Evolutionary conservation across 2,113 vertebrate genomes (phyloP), one percentile per base, ranked within the genome.

Genomic region (Catharus fuscescens): DNA sequence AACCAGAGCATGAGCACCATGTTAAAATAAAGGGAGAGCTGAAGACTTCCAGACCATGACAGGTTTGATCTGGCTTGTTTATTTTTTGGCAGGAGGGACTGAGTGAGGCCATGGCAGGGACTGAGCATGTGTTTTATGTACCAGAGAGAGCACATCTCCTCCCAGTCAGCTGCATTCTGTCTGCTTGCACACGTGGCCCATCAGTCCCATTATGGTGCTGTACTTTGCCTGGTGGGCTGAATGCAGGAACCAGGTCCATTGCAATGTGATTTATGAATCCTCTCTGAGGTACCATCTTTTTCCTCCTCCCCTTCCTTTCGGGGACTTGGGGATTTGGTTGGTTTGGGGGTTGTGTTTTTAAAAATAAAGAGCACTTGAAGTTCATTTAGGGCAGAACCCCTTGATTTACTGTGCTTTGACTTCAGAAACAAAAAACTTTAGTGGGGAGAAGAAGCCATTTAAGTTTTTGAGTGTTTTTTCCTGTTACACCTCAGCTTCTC

Each of bases 381-480:
- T 92, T 94, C 42, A 45, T 88, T 92, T 87, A 92, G 86, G 57
- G 87, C 71, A 96, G 88, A 93, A 69, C 60, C 72, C 62, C 64
- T 92, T 97, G 95, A 95, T 94, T 95, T 96, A 95, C 93, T 84
- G 59, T 80, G 60, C 54, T 83, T 92, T 83, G 38, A 53, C 79
- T 97, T 91, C 71, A 88, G 62, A 70, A 93, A 88, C 44, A 76
- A 89, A 96, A 84, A 13, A 53, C n/a, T 84, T 94, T 2, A 57
- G 28, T 45, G n/a, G 12, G n/a, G 34, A 14, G 18, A 45, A 59
- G 32, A 90, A 89, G 34, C 34, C 32, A 65, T 88, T 86, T 85
- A 80, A 42, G 28, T 53, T 88, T 96, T n/a, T 70, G 23, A 74
- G 61, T 61, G 36, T 48, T 81, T 93, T 94, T 89, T 42, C 48